Conservation (phyloP, 1,140 invertebrate species). For the Brachionus sp. region DNA sequence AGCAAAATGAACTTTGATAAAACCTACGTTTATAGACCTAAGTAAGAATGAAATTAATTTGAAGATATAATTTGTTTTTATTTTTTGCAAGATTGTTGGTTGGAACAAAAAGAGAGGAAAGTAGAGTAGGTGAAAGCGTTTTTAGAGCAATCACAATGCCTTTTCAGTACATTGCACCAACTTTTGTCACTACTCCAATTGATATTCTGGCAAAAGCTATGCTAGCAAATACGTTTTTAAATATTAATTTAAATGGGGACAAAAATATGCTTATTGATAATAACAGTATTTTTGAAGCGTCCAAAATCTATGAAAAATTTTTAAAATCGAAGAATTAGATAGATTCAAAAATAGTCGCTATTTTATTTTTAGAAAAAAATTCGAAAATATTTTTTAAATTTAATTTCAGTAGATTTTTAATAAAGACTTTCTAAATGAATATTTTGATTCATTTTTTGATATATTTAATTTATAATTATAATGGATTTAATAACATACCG, state of each 20-base stretch:
- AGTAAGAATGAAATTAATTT: background rate
- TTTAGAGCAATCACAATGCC: conserved; percentile 52
- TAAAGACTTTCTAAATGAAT: background rate
- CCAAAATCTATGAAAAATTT: background rate
- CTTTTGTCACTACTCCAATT: conserved; percentile 53
- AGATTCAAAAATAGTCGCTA: background rate
- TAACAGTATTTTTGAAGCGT: conserved; percentile 46
- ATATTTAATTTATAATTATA: too few species aligned
- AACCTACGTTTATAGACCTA: conserved; percentile 46
- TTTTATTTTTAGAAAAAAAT: too few species aligned
- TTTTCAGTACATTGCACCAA: conserved; percentile 53
- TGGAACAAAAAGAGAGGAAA: conserved; percentile 52
- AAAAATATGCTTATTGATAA: conserved; percentile 53
- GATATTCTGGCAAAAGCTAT: conserved; percentile 52
- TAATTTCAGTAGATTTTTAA: background rate
- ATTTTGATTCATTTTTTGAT: background rate
- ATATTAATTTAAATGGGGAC: conserved; percentile 43
- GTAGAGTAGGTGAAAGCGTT: conserved; percentile 51
- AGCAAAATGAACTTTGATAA: conserved; percentile 45
- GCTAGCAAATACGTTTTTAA: conserved; percentile 51
- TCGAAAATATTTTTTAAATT: background rate
- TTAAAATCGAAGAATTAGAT: background rate
- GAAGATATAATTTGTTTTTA: background rate
- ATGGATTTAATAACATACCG: too few species aligned
- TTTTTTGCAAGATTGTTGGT: conserved; percentile 51